Conservation (phyloP, 2,113 vertebrate genomes). For the Oncorhynchus mykiss region DNA sequence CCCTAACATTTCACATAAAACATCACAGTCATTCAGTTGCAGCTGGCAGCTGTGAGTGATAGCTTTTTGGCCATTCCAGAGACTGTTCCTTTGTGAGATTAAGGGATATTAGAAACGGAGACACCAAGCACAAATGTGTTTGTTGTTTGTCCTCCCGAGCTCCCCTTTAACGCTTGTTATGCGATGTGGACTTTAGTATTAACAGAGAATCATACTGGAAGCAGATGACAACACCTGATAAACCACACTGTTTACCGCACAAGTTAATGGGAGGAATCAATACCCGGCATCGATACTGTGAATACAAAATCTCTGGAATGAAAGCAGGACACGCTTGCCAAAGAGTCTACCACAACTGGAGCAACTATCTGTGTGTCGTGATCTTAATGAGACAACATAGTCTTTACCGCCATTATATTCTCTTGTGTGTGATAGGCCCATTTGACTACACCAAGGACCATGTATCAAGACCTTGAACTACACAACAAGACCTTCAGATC, state of each 20-base stretch:
- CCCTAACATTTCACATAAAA: neutral
- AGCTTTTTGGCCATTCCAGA: constrained; percentile 8
- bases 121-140: constrained; percentile 2
- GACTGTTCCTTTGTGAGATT: constrained; percentile 25
- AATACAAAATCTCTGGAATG: constrained; percentile 36
- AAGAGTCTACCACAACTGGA: constrained; percentile 20
- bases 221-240: constrained; percentile 46
- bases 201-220: constrained; percentile 26
- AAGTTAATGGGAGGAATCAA: constrained; percentile 56
- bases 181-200: constrained; percentile 40
- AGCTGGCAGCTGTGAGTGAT: constrained; percentile 12
- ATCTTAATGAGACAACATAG: neutral
- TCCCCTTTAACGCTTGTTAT: constrained; percentile 24
- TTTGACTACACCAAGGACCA: neutral
- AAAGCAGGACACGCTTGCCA: constrained; percentile 14
- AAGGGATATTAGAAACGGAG: constrained; percentile 10
- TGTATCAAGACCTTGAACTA: neutral
- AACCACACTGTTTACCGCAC: constrained; percentile 50
- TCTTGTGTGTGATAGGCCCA: neutral
- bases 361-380: neutral
- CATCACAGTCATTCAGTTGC: neutral
- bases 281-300: constrained; percentile 41
- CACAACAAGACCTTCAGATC: too few relatives aligned
- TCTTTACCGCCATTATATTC: neutral
- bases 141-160: constrained; percentile 7